Conservation (phyloP, 2,113 vertebrate genomes). For the Phalacrocorax aristotelis region DNA sequence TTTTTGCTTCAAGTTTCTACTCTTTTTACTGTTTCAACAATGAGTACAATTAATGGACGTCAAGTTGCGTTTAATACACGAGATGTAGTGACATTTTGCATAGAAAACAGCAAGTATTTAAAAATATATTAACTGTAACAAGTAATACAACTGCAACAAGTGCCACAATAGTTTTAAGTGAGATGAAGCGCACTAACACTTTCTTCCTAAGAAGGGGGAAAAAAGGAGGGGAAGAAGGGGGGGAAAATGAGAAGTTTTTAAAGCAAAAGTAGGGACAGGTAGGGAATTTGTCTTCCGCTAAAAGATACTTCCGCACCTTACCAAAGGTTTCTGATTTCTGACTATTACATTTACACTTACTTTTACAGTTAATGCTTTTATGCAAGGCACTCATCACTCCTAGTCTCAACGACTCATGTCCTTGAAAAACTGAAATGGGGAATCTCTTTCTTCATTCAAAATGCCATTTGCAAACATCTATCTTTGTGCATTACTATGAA, state of each 20-base stretch:
- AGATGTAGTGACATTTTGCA: not conserved
- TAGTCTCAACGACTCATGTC: not conserved
- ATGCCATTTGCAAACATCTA: not conserved
- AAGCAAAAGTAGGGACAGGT: not conserved
- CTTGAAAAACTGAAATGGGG: not conserved
- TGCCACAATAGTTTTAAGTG: not conserved
- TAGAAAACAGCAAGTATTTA: not conserved
- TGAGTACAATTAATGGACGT: not conserved
- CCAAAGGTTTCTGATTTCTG: not conserved
- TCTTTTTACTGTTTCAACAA: not conserved
- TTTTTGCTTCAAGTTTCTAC: not conserved
- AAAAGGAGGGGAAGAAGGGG: too few relatives aligned
- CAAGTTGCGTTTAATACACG: not conserved
- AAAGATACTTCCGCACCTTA: not conserved
- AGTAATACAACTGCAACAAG: not conserved
- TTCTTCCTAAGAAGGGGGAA: not conserved
- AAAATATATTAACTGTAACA: not conserved
- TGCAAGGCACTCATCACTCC: not conserved
- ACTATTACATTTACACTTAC: not conserved
- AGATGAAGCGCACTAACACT: not conserved
- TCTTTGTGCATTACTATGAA: not conserved
- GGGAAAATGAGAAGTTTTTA: not conserved
- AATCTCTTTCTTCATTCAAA: not conserved
- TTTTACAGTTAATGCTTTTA: not conserved
- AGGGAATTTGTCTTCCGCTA: not conserved